A percentile compares a stretch with the other conserved stretches of the same genome.
Conservation (phyloP, 2,113 vertebrate species). For the Hemichromis elongatus region DNA sequence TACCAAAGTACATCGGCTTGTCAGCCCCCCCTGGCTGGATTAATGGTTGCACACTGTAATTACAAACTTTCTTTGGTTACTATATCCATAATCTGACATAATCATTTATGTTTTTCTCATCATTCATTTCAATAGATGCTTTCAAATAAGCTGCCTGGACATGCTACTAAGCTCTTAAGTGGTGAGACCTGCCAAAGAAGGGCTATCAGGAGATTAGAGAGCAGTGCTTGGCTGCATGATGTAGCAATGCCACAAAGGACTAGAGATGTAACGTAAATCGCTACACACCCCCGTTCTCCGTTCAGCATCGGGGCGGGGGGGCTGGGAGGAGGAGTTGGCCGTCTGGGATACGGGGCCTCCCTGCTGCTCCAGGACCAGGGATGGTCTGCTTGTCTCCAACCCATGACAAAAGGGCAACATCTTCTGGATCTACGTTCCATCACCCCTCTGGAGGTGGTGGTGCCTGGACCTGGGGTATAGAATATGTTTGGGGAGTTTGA, state of each 20-base stretch:
- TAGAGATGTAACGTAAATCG: background rate
- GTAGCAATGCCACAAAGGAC: background rate
- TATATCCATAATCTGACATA: background rate
- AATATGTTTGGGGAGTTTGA: too few relatives aligned
- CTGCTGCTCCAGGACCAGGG: too few relatives aligned
- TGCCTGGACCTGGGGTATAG: too few relatives aligned
- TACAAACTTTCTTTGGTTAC: background rate
- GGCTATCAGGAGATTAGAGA: background rate
- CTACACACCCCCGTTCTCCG: too few relatives aligned
- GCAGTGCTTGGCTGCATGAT: background rate
- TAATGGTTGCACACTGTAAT: background rate
- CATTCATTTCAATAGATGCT: background rate
- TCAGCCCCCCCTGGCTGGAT: background rate
- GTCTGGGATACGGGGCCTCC: too few relatives aligned
- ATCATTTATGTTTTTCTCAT: background rate
- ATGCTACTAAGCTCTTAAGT: background rate
- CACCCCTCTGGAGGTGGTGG: too few relatives aligned
- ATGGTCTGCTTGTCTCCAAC: too few relatives aligned
- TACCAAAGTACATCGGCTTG: background rate
- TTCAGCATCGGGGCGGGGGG: too few relatives aligned
- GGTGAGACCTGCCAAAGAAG: background rate
- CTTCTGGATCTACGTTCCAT: too few relatives aligned
- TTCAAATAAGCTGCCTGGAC: background rate
- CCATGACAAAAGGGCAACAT: too few relatives aligned
- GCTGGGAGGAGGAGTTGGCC: too few relatives aligned